These are phyloP conservation scores for Echinometra lucunter DNA, from an alignment of 53 echinoderm and acorn worm species.

Conservation along the genomic window DNA sequence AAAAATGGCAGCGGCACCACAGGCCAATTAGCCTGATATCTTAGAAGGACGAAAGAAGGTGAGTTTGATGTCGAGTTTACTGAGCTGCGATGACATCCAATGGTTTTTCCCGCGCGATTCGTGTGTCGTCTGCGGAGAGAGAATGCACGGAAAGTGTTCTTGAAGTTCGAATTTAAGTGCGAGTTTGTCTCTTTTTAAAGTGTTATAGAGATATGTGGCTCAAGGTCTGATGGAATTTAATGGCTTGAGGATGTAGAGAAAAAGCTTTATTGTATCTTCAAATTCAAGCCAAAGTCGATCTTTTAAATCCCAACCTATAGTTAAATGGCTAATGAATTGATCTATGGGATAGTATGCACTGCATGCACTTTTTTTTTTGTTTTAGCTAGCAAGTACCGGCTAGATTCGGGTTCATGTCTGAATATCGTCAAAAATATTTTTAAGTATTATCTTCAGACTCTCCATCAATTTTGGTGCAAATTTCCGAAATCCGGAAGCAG, in stretches of 20 bases:
- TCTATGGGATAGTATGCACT: background rate
- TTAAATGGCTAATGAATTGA: background rate
- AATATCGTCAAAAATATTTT: background rate
- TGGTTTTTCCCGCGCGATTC: background rate
- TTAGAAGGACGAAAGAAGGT: slow-evolving; percentile 50
- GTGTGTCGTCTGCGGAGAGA: slow-evolving; percentile 1
- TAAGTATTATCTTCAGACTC: background rate
- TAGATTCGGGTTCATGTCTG: background rate
- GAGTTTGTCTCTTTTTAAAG: slow-evolving; percentile 37
- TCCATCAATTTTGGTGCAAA: background rate
- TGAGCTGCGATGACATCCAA: slow-evolving; percentile 50
- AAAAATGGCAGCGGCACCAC: slow-evolving; percentile 47
- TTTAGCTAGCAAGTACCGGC: background rate
- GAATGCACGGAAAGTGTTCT: background rate
- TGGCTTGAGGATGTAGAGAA: background rate
- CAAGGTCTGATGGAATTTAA: slow-evolving; percentile 4
- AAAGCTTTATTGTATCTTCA: background rate
- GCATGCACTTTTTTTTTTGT: background rate
- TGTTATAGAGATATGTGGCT: slow-evolving; percentile 36
- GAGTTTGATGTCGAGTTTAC: slow-evolving; percentile 36
- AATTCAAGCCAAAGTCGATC: background rate
- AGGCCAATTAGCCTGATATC: slow-evolving; percentile 58
- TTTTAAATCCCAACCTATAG: slow-evolving; percentile 26
- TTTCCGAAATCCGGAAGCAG: background rate
- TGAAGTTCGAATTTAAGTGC: slow-evolving; percentile 50